phyloP scores from a whole-genome alignment of 2,113 vertebrate genomes.

The Chelonoidis abingdonii region DNA sequence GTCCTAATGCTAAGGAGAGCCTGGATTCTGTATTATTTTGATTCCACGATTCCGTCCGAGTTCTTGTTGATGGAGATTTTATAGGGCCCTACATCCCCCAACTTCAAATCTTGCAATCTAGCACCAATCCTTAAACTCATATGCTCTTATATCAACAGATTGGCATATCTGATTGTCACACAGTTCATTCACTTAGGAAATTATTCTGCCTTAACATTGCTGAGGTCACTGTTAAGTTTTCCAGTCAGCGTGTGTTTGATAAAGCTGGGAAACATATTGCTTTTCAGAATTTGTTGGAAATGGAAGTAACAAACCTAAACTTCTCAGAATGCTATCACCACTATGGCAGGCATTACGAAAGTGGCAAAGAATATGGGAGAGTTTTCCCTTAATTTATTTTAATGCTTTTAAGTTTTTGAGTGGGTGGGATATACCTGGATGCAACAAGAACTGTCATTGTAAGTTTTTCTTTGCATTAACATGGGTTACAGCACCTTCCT shows the following conservation, averaged over 20 bases:
- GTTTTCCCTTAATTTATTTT: neutral
- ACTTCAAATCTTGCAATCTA: neutral
- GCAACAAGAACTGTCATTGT: neutral
- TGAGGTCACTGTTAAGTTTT: neutral
- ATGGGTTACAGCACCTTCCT: neutral
- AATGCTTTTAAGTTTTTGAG: neutral
- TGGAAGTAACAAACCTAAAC: rapidly evolving
- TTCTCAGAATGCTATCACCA: neutral
- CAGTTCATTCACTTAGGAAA: neutral
- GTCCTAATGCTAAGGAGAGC: no score
- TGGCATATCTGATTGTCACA: neutral
- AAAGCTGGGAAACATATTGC: neutral
- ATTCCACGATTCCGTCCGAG: no score
- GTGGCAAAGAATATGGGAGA: neutral
- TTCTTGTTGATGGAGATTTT: no score
- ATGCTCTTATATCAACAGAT: neutral
- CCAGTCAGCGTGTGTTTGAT: neutral
- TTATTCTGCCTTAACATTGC: neutral
- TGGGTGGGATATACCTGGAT: neutral
- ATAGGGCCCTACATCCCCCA: neutral
- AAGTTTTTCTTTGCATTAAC: neutral
- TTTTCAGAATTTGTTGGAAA: neutral
- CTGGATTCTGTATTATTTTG: no score
- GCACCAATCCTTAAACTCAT: neutral
- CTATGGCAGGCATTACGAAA: neutral